phyloP scores from a whole-genome alignment of 2,797 vertebrate genomes.

The Gobio occitaniae region DNA sequence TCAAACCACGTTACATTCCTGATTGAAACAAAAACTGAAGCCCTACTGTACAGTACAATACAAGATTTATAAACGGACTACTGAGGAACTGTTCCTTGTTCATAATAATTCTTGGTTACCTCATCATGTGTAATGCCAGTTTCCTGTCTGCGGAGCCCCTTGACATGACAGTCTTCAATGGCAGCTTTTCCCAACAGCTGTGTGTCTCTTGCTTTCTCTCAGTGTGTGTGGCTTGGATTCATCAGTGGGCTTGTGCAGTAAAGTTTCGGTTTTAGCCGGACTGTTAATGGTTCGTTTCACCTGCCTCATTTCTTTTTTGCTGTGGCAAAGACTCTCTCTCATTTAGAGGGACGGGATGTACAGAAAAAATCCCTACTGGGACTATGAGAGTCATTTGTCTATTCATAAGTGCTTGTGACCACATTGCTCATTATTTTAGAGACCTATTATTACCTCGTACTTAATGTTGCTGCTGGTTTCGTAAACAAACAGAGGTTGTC shows the following conservation, averaged over 20 bases:
- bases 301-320: neutral
- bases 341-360: neutral
- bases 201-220: slow-evolving; percentile 24
- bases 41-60: slow-evolving; percentile 35
- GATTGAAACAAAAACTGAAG: slow-evolving; percentile 17
- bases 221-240: slow-evolving; percentile 13
- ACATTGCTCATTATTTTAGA: slow-evolving; percentile 34
- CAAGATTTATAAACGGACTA: slow-evolving; percentile 15
- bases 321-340: neutral
- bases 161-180: slow-evolving; percentile 23
- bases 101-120: neutral
- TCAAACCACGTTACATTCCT: neutral
- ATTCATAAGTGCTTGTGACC: slow-evolving; percentile 46
- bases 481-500: neutral
- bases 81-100: slow-evolving; percentile 19
- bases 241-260: neutral
- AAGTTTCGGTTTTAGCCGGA: slow-evolving; percentile 14
- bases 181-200: slow-evolving; percentile 17
- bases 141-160: neutral
- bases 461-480: neutral
- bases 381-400: slow-evolving; percentile 37
- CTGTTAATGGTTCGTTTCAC: slow-evolving; percentile 2
- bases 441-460: slow-evolving; percentile 34
- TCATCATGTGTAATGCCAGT: neutral
- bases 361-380: neutral